Conservation (phyloP, 2,797 vertebrate species). For the Falco berigora region DNA sequence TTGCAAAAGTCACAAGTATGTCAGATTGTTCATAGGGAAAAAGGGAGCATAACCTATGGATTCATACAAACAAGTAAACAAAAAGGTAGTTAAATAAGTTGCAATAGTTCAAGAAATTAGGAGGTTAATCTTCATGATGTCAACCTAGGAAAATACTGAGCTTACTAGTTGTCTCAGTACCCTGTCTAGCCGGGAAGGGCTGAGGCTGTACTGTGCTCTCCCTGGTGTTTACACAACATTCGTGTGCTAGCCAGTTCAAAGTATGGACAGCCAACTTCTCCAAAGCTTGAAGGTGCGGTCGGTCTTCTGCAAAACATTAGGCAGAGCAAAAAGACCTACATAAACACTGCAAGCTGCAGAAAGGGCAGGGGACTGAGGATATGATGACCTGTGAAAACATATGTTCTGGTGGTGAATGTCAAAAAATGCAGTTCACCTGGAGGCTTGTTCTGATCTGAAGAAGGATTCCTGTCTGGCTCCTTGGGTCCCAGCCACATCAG, state of each 20-base stretch:
- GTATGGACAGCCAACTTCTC: neutral
- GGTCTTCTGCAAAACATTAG: neutral
- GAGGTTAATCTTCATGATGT: neutral
- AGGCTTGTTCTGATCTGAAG: neutral
- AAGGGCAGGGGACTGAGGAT: neutral
- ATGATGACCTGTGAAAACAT: neutral
- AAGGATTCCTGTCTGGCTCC: neutral
- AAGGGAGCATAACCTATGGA: neutral
- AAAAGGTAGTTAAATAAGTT: neutral
- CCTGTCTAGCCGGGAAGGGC: neutral
- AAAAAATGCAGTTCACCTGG: neutral
- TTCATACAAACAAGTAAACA: neutral
- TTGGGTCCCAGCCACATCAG: neutral
- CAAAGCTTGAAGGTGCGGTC: neutral
- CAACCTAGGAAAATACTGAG: neutral
- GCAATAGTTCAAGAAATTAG: neutral
- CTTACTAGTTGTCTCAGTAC: neutral
- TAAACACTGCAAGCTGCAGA: neutral
- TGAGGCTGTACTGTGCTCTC: neutral
- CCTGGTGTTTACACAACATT: neutral
- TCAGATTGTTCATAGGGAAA: neutral
- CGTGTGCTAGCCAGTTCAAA: neutral
- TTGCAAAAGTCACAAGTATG: neutral
- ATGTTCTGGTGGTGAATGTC: neutral
- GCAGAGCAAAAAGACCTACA: neutral